These are phyloP conservation scores for Zosterops pallidus DNA, from an alignment of 2,113 vertebrate genomes.

Conservation along the genomic window DNA sequence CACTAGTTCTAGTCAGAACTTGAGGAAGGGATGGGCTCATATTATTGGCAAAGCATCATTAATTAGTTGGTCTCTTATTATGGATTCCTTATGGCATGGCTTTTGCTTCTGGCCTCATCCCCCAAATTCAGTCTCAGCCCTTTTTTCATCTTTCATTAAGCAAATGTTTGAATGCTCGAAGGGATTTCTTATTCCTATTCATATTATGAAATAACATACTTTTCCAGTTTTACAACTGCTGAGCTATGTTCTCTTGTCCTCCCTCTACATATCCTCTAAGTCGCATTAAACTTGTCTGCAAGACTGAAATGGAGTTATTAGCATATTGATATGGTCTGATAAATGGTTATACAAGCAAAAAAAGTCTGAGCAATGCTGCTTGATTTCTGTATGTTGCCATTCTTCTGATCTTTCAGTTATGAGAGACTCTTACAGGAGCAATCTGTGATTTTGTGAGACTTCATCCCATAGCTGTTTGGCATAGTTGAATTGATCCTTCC, in stretches of 20 bases:
- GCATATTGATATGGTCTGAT: neutral
- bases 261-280: neutral
- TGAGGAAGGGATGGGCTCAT: neutral
- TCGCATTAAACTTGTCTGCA: neutral
- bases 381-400: neutral
- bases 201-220: neutral
- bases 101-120: neutral
- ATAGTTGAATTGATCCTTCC: neutral
- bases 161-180: neutral
- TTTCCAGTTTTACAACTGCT: neutral
- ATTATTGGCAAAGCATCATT: neutral
- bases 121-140: neutral
- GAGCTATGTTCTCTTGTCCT: neutral
- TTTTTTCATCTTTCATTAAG: neutral
- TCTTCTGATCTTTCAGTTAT: neutral
- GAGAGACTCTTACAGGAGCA: neutral
- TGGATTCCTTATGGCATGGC: neutral
- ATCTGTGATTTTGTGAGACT: neutral
- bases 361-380: neutral
- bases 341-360: neutral
- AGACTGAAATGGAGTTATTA: neutral
- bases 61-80: neutral
- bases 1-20: neutral
- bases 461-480: neutral
- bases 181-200: neutral